Conservation (phyloP, 2,113 vertebrate species). For the Stigmatopora nigra region DNA sequence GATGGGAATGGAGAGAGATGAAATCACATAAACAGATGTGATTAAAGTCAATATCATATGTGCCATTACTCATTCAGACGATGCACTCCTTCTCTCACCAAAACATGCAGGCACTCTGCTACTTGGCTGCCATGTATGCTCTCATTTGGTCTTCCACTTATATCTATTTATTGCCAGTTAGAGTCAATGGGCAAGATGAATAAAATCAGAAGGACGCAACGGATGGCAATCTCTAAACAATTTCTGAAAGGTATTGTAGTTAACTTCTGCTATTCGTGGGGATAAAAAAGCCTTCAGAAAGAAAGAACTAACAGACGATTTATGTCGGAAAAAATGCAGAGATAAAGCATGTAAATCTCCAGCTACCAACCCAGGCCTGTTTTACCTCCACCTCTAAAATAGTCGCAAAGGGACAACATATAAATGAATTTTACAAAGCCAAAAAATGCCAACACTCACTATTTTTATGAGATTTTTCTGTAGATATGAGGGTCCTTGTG, state of each 20-base stretch:
- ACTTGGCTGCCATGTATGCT: constrained; percentile 7
- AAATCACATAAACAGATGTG: constrained; percentile 71
- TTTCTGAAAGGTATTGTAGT: constrained; percentile 1
- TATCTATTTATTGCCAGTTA: neutral
- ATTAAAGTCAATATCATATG: constrained; percentile 70
- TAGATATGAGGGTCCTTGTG: too few species aligned
- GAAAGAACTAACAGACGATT: too few species aligned
- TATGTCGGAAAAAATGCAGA: too few species aligned
- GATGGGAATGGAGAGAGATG: constrained; percentile 54
- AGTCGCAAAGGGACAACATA: too few species aligned
- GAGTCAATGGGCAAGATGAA: constrained; percentile 5
- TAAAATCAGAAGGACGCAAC: constrained; percentile 7
- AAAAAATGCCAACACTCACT: too few species aligned
- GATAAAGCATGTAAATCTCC: too few species aligned
- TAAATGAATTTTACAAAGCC: too few species aligned
- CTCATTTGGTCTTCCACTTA: constrained; percentile 8
- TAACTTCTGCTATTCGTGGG: neutral
- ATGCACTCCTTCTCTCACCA: constrained; percentile 35
- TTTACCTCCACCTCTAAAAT: too few species aligned
- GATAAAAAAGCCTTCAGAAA: too few species aligned
- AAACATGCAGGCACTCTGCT: constrained; percentile 26
- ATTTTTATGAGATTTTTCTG: too few species aligned
- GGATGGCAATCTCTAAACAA: constrained; percentile 13
- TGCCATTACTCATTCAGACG: constrained; percentile 59
- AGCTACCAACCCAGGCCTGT: too few species aligned